Base-by-base conservation (phyloP, 2,113 vertebrate genomes). In the Chrysemys picta region DNA sequence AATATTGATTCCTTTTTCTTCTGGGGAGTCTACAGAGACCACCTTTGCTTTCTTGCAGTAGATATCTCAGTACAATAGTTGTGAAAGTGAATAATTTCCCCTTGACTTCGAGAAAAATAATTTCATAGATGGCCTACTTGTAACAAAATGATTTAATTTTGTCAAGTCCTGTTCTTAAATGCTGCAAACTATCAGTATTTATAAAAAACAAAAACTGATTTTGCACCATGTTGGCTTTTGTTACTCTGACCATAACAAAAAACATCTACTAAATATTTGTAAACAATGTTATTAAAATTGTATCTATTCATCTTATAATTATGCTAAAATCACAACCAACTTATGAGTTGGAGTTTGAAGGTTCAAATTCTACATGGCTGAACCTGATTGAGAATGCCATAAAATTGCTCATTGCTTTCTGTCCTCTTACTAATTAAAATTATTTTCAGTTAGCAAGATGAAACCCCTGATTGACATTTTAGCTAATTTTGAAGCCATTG, bases 171-270 rank as follows among this genome's bases (percentile, higher is more conserved):
- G 62, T 98, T 98, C 96, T 94, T 97, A 96, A 97, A 97, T 98
- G 98, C 97, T 98, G 98, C 98, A 98, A 95, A 96, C 95, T 92
- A 95, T 97, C 98, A 98, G 98, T 98, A 98, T 98, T 98, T 98
- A 97, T 98, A 95, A 96, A 98, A 86, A 81, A 80, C 95, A 85
- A 72, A 22, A 72, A 97, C 97, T 97, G 98, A 98, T 98, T 97
- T 98, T 97, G 98, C 98, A 98, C 98, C 97, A 92, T 97, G 91
- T 96, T 47, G 42, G 42, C 45, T 98, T 97, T 97, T 98, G 97
- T 98, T 98, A 98, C 98, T 98, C 97, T 98, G 98, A 97, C 97
- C 98, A 92, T 93, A 3, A 94, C 96, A 95, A 96, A 98, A 97
- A 93, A 52, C 88, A 87, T 97, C 90, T 97, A 93, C 96, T 97